Evolutionary conservation across 2,113 vertebrate genomes (phyloP), one percentile per base, ranked within the genome.

Genomic region (Syngnathus scovelli): DNA sequence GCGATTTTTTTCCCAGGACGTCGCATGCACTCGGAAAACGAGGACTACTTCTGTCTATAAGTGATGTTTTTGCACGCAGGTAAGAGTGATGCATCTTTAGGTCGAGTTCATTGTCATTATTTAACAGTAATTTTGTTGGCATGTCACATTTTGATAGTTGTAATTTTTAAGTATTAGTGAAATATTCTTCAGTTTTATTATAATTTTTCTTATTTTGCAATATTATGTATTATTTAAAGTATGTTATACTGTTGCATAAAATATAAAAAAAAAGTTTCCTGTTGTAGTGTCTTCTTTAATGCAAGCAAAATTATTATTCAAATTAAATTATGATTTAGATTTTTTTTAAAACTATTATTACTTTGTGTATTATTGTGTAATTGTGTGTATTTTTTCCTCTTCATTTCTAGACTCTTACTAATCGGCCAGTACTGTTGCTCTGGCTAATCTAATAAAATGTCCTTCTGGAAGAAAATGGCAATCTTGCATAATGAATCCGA

Each of bases 401-500:
- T 41, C 39, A 46, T 13, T 15, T 33, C 27, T 33, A 33, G 8
- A 43, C 41, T 43, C 8, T 8, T 43, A 43, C 8, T 43, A 43
- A 43, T 43, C 11, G 41, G 19, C 48, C 18, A n/a, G 2, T 54
- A 11, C 21, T 18, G 46, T 18, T 36, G 58, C 16, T 37, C 15
- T 8, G 19, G 33, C 13, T 39, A 61, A n/a, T 38, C 38, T 3
- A 38, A 61, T 19, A 37, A 46, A 6, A 46, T 15, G 1, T 19
- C 52, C 63, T 75, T 60, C 68, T 76, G 44, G 18, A 61, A 69
- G 15, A 72, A 66, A 68, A 71, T 68, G 66, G 72, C n/a, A 65
- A 75, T 64, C 23, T 43, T 61, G 62, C 70, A 61, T 21, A 66
- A 79, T 78, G 46, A 87, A 82, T 78, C 59, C 48, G 68, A 64